Percentiles rank a stretch among this genome's conserved stretches.
phyloP scores from a whole-genome alignment of 2,797 vertebrate genomes.

The Propithecus deckenii region DNA sequence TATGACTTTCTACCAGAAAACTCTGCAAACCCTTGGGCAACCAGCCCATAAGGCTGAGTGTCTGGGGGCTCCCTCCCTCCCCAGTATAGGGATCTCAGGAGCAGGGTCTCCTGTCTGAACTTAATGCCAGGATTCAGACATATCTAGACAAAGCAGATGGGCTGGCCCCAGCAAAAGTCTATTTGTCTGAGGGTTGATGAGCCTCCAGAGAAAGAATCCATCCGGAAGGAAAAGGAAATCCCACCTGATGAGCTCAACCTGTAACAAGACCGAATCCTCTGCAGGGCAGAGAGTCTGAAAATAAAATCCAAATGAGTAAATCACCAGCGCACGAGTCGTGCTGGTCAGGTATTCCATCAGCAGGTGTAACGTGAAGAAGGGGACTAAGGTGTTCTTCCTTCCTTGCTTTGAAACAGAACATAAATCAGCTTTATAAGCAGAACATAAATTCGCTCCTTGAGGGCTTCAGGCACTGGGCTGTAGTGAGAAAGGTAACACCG shows the following conservation, averaged over 20 bases:
- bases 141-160: neutral
- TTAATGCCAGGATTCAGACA: neutral
- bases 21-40: neutral
- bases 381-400: rapidly evolving
- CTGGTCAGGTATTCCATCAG: neutral
- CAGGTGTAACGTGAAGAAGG: neutral
- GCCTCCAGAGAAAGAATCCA: neutral
- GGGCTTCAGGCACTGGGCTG: neutral
- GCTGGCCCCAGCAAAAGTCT: neutral
- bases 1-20: neutral
- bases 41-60: neutral
- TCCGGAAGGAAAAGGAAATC: neutral
- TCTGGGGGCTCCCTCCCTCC: neutral
- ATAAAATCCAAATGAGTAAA: neutral
- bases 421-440: neutral
- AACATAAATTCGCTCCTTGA: neutral
- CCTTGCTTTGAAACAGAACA: neutral
- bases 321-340: neutral
- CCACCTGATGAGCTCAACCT: neutral
- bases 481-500: neutral
- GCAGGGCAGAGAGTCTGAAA: neutral
- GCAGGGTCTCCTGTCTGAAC: neutral
- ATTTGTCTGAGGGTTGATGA: neutral
- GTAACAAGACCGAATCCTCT: neutral
- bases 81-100: neutral